Base-by-base conservation (phyloP, 2,797 vertebrate genomes). In the Liparis tanakae region DNA sequence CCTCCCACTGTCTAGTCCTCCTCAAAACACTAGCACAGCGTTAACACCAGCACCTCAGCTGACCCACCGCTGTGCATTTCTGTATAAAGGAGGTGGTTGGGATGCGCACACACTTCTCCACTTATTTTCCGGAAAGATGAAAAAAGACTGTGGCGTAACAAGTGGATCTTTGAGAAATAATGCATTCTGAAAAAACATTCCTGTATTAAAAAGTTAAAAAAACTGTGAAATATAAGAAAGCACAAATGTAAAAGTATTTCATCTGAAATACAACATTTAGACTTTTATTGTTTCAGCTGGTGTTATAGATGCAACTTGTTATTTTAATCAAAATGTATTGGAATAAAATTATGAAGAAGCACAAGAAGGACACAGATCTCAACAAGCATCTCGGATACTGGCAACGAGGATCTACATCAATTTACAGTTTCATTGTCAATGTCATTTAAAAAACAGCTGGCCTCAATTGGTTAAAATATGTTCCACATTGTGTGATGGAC, bases 1-100 rank as follows among this genome's bases (percentile, higher is more conserved):
- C 91, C 92, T 82, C 86, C 50, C 88, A 88, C 92, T 93, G 91
- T 93, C 92, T 88, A 85, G 82, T 83, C 85, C 90, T 92, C 30
- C 76, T 92, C 89, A 92, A 85, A 91, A 90, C 84, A 88, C 89
- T 89, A 89, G 84, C 88, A 86, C 71, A 84, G 91, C 88, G 89
- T 91, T 93, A 92, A 91, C 88, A 91, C 48, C 1, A 77, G 30
- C 84, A 56, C 85, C 76, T 83, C 69, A 41, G 72, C 79, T 84
- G 85, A 92, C 90, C 89, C 81, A 12, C 53, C 15, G 15, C 71
- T 65, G 50, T 58, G 72, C 34, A 65, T 62, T 71, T 78, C 59
- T 48, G 73, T 51, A 66, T 62, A 72, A 78, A 74, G 67, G 74
- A 82, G 63, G 76, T 10, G 12, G 77, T 9, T 30, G 41, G 68